phyloP scores from a whole-genome alignment of 2,888 invertebrate species.

The Falcaria lacertinaria region DNA sequence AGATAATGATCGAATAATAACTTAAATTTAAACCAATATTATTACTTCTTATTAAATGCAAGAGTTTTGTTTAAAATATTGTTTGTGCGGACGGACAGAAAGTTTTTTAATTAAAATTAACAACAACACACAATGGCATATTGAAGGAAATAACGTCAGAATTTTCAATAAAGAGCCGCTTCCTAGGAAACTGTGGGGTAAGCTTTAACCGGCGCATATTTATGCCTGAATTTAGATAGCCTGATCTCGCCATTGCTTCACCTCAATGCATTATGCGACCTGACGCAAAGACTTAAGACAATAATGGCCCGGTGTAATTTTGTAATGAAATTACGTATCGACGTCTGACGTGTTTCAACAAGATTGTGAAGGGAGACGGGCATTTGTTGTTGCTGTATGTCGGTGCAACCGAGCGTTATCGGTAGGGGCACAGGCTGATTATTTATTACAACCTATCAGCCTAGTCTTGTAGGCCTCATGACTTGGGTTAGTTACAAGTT shows the following conservation, averaged over 20 bases:
- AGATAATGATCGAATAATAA: no score
- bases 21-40: no score
- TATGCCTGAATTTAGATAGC: conserved; percentile 70
- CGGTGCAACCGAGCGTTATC: conserved; percentile 60
- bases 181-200: conserved; percentile 47
- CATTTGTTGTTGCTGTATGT: conserved; percentile 27
- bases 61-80: no score
- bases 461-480: conserved; percentile 35
- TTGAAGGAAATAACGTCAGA: conserved; percentile 55
- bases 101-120: conserved; percentile 30
- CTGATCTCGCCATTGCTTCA: conserved; percentile 64
- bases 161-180: conserved; percentile 51
- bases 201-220: conserved; percentile 64
- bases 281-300: conserved; percentile 47
- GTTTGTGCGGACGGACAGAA: not conserved
- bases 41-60: no score
- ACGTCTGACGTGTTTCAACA: conserved; percentile 38
- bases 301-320: conserved; percentile 51
- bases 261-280: conserved; percentile 61
- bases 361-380: conserved; percentile 23
- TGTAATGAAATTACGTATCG: conserved; percentile 38
- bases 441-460: conserved; percentile 65
- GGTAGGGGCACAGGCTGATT: conserved; percentile 67
- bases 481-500: conserved; percentile 35
- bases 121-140: conserved; percentile 35